These are phyloP conservation scores for Argentina silus DNA, from an alignment of 2,797 vertebrate genomes.

Conservation along the genomic window DNA sequence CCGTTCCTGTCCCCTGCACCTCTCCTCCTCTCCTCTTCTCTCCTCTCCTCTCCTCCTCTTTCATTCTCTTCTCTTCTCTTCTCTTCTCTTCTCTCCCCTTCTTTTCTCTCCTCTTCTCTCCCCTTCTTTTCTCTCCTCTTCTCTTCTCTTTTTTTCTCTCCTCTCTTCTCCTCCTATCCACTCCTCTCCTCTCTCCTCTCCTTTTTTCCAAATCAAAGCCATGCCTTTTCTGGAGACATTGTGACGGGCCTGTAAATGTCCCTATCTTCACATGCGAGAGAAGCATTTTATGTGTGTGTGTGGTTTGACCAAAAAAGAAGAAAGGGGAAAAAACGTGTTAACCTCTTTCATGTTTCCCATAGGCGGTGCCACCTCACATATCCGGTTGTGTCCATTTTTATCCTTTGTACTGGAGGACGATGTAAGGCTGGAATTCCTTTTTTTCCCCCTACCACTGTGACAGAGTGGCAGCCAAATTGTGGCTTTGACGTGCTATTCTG, in stretches of 20 bases:
- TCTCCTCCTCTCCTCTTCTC: conserved; percentile 26
- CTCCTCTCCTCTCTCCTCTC: neutral
- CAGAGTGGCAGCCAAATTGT: conserved; percentile 88
- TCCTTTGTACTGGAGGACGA: conserved; percentile 79
- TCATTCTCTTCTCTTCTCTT: conserved; percentile 12
- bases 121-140: conserved; percentile 30
- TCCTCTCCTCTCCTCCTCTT: conserved; percentile 25
- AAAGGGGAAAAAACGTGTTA: conserved; percentile 80
- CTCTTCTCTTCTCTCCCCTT: conserved; percentile 24
- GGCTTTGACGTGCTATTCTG: conserved; percentile 87
- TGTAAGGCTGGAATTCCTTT: conserved; percentile 86
- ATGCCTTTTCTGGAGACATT: conserved; percentile 81
- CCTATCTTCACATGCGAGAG: conserved; percentile 64
- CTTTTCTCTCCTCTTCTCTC: conserved; percentile 7
- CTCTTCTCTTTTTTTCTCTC: conserved; percentile 1
- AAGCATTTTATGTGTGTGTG: conserved; percentile 54
- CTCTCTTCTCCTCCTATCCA: neutral
- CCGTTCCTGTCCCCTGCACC: conserved; percentile 29
- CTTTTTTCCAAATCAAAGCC: conserved; percentile 27
- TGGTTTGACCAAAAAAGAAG: conserved; percentile 29
- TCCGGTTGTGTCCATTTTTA: conserved; percentile 66
- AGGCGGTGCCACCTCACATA: conserved; percentile 90
- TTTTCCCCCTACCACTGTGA: conserved; percentile 68
- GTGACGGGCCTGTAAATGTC: conserved; percentile 47
- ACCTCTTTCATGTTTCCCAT: conserved; percentile 90